Percentiles rank a stretch among this genome's conserved stretches.
Conservation (phyloP, 2,888 invertebrate genomes). For the Agriopis marginaria region DNA sequence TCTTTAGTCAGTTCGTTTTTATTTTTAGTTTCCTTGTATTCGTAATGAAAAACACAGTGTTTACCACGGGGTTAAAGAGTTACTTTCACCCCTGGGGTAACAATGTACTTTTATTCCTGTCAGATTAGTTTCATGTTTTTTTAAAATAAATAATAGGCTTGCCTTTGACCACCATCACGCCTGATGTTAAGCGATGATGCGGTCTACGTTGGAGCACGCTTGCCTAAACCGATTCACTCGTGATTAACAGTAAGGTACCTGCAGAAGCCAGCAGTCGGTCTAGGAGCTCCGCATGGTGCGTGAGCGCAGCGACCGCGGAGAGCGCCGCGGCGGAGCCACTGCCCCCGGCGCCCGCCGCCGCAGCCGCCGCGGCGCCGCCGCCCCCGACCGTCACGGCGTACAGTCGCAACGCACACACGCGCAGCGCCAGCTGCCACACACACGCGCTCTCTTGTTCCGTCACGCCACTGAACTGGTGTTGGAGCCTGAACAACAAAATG, state of each 20-base stretch:
- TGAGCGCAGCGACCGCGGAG: constrained; percentile 80
- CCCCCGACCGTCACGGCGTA: constrained; percentile 87
- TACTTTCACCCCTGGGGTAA: too few species aligned
- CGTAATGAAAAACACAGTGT: too few species aligned
- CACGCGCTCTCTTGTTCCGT: constrained; percentile 91
- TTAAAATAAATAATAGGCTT: too few species aligned
- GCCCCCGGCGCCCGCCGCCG: constrained; percentile 78
- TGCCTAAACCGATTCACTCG: too few species aligned
- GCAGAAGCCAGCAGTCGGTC: constrained; percentile 74
- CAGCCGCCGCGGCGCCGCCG: constrained; percentile 71
- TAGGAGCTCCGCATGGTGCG: constrained; percentile 75
- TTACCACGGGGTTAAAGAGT: too few species aligned
- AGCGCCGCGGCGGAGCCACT: constrained; percentile 88
- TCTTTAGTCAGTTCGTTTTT: too few species aligned
- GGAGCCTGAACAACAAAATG: constrained; percentile 82
- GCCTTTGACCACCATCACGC: too few species aligned
- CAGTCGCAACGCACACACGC: constrained; percentile 93
- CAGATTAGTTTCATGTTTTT: too few species aligned
- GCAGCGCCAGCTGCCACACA: constrained; percentile 90
- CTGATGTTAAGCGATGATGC: too few species aligned
- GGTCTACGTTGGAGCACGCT: too few species aligned
- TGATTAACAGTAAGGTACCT: constrained; percentile 54
- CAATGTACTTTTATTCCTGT: too few species aligned
- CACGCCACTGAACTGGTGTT: constrained; percentile 95
- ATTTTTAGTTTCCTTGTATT: too few species aligned